Evolutionary conservation across 2,888 invertebrate genomes (phyloP), one percentile per base, ranked within the genome.

Genomic region (Cetonia aurata): DNA sequence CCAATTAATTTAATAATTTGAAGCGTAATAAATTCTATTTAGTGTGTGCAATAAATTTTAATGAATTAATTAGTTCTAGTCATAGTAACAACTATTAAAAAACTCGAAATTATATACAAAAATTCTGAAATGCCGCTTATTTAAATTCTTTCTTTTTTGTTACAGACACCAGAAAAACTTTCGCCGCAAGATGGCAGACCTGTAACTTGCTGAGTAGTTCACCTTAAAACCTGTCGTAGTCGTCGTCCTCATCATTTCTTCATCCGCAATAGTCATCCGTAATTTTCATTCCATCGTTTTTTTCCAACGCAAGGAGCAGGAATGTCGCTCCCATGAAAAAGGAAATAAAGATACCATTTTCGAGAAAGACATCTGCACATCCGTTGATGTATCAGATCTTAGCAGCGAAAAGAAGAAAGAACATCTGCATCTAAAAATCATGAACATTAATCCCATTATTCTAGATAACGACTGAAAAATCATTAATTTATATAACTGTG

Each of bases 161-260:
- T 90, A 80, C 89, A 90, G 90, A 88, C 87, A 76, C 87, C 89
- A 78, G 90, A 90, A 81, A 89, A 90, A 82, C 86, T 89, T 79
- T 87, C 88, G 78, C 88, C 89, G 74, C 87, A 87, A 70, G 90
- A 90, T 82, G 88, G 89, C 85, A 86, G 88, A 80, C 83, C 82
- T 59, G 80, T 83, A 57, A 81, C 83, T 67, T 82, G 82, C 75
- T 83, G 79, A 80, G 68, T 53, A 70, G 48, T 65, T 60, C 56
- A 48, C 52, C 59, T 66, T 69, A 55, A 25, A 4, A 56, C 50
- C 67, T 69, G 71, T 72, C 69, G 66, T 65, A 59, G 73, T 78
- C 76, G 75, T 76, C 69, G 59, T 66, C 65, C 73, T 78, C 75
- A 76, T 76, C 62, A 62, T 62, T 66, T 72, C 37, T 79, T 80